phyloP scores from a whole-genome alignment of 2,113 vertebrate species.

The Pao palembangensis region DNA sequence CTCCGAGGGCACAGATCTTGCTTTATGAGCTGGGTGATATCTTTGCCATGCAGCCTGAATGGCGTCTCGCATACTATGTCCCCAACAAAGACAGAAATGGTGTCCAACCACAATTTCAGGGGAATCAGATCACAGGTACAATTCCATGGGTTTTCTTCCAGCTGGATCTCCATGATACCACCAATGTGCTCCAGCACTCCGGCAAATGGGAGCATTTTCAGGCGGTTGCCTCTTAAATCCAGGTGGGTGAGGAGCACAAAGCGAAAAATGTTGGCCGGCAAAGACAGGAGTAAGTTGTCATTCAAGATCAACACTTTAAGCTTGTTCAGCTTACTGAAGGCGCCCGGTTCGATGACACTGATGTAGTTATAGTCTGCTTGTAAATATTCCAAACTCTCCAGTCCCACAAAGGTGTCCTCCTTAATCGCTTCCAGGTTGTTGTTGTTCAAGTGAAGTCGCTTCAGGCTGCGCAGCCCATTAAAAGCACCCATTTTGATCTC shows the following conservation, averaged over 20 bases:
- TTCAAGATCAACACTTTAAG: slow-evolving; percentile 97
- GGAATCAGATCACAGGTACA: slow-evolving; percentile 95
- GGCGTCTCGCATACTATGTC: slow-evolving; percentile 98
- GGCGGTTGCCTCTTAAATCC: slow-evolving; percentile 93
- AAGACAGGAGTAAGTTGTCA: slow-evolving; percentile 93
- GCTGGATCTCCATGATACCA: slow-evolving; percentile 98
- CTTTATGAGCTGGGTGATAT: slow-evolving; percentile 92
- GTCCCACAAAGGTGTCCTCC: slow-evolving; percentile 90
- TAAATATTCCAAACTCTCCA: slow-evolving; percentile 95
- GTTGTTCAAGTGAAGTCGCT: slow-evolving; percentile 94
- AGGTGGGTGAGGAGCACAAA: slow-evolving; percentile 96
- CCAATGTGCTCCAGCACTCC: slow-evolving; percentile 97
- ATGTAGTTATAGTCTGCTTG: slow-evolving; percentile 99
- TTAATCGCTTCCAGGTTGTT: slow-evolving; percentile 93
- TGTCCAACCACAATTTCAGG: slow-evolving; percentile 95
- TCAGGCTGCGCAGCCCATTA: slow-evolving; percentile 87
- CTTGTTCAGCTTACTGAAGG: slow-evolving; percentile 94
- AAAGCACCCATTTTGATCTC: slow-evolving; percentile 91
- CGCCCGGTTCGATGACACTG: slow-evolving; percentile 89
- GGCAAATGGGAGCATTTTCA: slow-evolving; percentile 93
- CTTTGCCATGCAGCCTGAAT: slow-evolving; percentile 93
- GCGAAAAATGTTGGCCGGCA: slow-evolving; percentile 95
- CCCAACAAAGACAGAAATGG: slow-evolving; percentile 93
- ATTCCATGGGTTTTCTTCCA: slow-evolving; percentile 98
- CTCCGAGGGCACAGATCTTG: slow-evolving; percentile 95